Evolutionary conservation across 1,140 invertebrate species (phyloP).

Genomic region (Aphelinus atriplicis): DNA sequence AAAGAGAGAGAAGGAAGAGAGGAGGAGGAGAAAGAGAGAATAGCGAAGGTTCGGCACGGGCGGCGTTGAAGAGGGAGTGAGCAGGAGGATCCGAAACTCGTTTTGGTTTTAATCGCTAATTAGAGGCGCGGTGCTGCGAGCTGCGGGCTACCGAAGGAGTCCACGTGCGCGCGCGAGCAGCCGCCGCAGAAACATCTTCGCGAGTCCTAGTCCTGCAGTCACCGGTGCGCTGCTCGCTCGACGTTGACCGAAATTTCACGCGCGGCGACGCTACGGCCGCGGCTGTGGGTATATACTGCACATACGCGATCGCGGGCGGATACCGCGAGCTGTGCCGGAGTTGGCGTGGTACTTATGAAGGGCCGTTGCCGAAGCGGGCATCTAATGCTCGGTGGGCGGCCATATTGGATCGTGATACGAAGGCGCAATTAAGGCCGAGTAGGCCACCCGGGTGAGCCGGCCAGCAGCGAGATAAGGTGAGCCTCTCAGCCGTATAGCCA

Average conservation of each 20-base stretch:
- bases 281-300: too few species aligned
- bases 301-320: too few species aligned
- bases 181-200: background rate
- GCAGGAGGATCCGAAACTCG: slow-evolving; percentile 63
- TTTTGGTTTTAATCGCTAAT: slow-evolving; percentile 69
- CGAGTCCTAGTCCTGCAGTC: background rate
- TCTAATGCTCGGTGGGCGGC: slow-evolving; percentile 62
- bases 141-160: too few species aligned
- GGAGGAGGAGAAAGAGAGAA: too few species aligned
- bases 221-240: background rate
- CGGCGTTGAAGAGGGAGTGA: slow-evolving; percentile 45
- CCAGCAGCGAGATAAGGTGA: slow-evolving; percentile 60
- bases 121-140: slow-evolving; percentile 44
- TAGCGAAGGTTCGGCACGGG: background rate
- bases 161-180: too few species aligned
- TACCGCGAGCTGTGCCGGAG: too few species aligned
- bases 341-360: too few species aligned
- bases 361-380: slow-evolving; percentile 32
- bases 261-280: too few species aligned
- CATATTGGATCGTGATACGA: slow-evolving; percentile 67
- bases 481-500: slow-evolving; percentile 44
- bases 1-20: slow-evolving; percentile 33
- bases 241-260: background rate
- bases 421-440: slow-evolving; percentile 62
- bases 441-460: slow-evolving; percentile 64